These are phyloP conservation scores for Macropus fuliginosus DNA, from an alignment of 2,797 vertebrate species.

Conservation along the genomic window DNA sequence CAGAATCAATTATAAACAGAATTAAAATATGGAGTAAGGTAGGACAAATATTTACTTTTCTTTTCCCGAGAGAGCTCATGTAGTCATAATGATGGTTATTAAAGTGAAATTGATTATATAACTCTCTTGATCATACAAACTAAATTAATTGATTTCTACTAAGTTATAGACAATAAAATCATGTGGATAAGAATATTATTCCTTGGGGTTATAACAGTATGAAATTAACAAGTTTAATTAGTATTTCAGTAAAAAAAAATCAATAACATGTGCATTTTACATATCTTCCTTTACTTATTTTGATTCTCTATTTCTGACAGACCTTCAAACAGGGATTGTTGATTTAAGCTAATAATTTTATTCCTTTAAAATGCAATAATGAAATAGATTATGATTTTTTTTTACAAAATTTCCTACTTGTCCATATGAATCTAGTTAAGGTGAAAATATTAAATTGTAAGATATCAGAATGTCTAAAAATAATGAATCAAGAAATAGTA, in stretches of 20 bases:
- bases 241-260: neutral
- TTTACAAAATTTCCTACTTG: neutral
- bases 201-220: neutral
- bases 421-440: neutral
- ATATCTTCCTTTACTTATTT: neutral
- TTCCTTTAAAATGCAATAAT: neutral
- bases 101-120: neutral
- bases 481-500: neutral
- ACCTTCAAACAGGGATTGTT: neutral
- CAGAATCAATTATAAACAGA: neutral
- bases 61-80: neutral
- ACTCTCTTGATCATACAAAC: neutral
- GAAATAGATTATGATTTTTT: neutral
- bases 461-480: neutral
- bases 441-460: neutral
- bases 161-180: neutral
- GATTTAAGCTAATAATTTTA: neutral
- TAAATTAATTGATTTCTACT: neutral
- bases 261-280: neutral
- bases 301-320: neutral
- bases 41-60: neutral
- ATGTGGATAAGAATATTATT: neutral
- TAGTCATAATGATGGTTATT: neutral
- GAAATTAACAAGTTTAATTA: neutral
- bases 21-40: neutral